Evolutionary conservation across 2,888 invertebrate species (phyloP).

Genomic region (Eledona agricola): DNA sequence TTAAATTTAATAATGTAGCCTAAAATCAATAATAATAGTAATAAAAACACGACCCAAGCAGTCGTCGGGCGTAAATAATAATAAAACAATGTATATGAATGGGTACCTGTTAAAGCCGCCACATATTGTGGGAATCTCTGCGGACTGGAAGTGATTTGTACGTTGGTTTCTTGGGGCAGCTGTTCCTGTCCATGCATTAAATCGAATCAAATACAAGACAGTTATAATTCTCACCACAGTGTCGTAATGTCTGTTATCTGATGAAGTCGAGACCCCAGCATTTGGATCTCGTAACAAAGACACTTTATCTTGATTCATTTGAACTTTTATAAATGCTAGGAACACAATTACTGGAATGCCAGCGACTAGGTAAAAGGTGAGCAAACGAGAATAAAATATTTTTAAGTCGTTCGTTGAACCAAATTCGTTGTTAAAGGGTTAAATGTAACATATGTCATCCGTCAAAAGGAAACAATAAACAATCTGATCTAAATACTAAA

Average conservation of each 20-base stretch:
- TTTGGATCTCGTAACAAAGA: conserved; percentile 15
- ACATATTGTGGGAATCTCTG: conserved; percentile 70
- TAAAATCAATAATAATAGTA: too few relatives aligned
- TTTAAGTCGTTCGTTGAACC: too few relatives aligned
- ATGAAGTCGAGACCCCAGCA: conserved; percentile 9
- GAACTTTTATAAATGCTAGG: background rate
- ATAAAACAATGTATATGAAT: too few relatives aligned
- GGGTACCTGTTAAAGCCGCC: conserved; percentile 71
- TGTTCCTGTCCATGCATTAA: background rate
- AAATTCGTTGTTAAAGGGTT: too few relatives aligned
- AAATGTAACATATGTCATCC: too few relatives aligned
- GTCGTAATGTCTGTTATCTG: conserved; percentile 14
- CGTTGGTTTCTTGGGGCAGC: conserved; percentile 2
- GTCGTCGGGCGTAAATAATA: too few relatives aligned
- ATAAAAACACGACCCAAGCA: too few relatives aligned
- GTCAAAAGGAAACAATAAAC: too few relatives aligned
- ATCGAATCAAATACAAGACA: background rate
- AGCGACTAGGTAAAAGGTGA: too few relatives aligned
- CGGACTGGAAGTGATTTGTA: conserved; percentile 4
- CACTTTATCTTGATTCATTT: conserved; percentile 22
- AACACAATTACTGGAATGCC: background rate
- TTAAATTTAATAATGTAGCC: too few relatives aligned
- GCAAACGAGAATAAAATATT: too few relatives aligned
- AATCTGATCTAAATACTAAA: too few relatives aligned
- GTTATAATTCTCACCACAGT: conserved; percentile 14